phyloP scores from a whole-genome alignment of 2,888 invertebrate species.

The Dasypogon diadema region DNA sequence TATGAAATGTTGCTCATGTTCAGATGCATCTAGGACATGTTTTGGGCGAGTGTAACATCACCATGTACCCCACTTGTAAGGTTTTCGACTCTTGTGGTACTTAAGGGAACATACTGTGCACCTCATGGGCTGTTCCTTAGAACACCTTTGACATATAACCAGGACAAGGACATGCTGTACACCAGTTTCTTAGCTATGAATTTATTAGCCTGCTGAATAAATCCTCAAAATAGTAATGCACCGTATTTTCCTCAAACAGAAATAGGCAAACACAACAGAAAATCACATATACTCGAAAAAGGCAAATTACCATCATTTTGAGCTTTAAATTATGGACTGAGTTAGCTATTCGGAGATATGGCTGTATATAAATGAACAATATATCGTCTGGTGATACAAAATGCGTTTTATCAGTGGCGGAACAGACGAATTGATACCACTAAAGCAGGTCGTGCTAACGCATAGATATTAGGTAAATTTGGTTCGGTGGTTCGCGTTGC shows the following conservation, averaged over 20 bases:
- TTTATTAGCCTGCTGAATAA: slow-evolving; percentile 6
- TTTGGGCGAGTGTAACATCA: slow-evolving; percentile 50
- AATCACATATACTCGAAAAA: neutral
- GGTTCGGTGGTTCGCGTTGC: slow-evolving; percentile 31
- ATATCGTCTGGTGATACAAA: slow-evolving; percentile 35
- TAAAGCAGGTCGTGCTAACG: slow-evolving; percentile 57
- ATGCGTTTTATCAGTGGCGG: slow-evolving; percentile 58
- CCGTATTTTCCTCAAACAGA: neutral
- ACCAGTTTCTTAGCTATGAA: slow-evolving; percentile 17
- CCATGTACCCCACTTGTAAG: slow-evolving; percentile 40
- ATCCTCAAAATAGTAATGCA: neutral
- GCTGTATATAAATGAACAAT: neutral
- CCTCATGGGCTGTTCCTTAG: slow-evolving; percentile 51
- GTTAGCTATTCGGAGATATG: neutral
- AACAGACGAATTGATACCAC: slow-evolving; percentile 58
- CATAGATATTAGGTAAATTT: slow-evolving; percentile 59
- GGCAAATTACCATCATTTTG: slow-evolving; percentile 11
- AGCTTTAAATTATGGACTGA: slow-evolving; percentile 12
- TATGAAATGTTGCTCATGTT: slow-evolving; percentile 53
- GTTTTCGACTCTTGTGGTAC: slow-evolving; percentile 36
- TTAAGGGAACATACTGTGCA: slow-evolving; percentile 40
- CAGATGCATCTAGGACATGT: slow-evolving; percentile 51
- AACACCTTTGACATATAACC: slow-evolving; percentile 56
- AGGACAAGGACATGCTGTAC: slow-evolving; percentile 52
- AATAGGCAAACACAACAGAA: neutral